Evolutionary conservation across 2,888 invertebrate species (phyloP), one percentile per base, ranked within the genome.

Genomic region (Oscheius sp.): DNA sequence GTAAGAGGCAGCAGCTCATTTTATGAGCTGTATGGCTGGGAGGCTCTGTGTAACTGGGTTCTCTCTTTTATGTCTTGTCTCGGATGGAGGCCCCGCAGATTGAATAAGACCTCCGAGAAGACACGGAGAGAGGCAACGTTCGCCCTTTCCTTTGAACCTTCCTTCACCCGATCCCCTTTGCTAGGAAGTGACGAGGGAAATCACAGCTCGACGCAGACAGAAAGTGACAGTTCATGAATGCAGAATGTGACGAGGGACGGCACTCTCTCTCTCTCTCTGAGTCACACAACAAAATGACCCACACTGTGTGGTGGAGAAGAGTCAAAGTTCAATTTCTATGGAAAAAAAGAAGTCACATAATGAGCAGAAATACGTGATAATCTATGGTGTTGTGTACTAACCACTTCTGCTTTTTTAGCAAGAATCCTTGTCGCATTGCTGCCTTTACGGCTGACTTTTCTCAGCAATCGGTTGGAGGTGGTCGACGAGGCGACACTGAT

Each of bases 391-490:
- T n/a, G n/a, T 35, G 5, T 35, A 25, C 35, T 66, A 27, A 66
- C 66, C 49, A 66, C 66, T 52, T 66, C 52, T 13, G 66, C 66
- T 41, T 46, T 43, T 25, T 63, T 61, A 16, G 53, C 52, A 6
- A 72, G 35, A 16, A n/a, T 61, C 25, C 63, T 43, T 7, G 72
- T 63, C 18, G 72, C 72, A 13, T 25, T 56, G 2, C 63, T 63
- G n/a, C 72, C 72, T 16, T 63, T 61, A 5, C 72, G 61, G 29
- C 63, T 63, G 23, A 72, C 46, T 43, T 61, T 72, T 18, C 72
- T 52, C 41, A 72, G 61, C 18, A 72, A 35, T 1, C 25, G 25
- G 25, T 16, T 53, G 18, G 68, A 25, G 5, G 7, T 1, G 16
- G 64, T 46, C 27, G 55, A 69, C 6, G 46, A 29, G 23, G 13